Evolutionary conservation across 2,888 invertebrate species (phyloP), one percentile per base, ranked within the genome.

Genomic region (Andrena bucephala): DNA sequence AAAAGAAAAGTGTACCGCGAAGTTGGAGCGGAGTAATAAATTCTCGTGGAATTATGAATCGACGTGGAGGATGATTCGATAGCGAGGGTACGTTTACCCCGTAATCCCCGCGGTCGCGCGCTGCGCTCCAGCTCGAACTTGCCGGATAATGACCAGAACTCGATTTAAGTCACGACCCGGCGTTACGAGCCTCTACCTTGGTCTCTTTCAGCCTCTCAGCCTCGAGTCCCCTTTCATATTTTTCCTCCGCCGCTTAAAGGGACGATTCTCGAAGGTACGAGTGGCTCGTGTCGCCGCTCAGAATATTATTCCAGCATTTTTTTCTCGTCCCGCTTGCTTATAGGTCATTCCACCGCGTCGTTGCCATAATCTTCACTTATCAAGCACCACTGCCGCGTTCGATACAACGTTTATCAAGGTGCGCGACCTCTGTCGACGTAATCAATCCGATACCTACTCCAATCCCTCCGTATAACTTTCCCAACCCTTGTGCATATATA

Each of bases 31-130:
- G 8, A 62, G 81, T 57, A 72, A 81, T 83, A 87, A 87, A 87
- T 87, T 84, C 82, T 67, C 77, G 79, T 60, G 77, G 82, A 84
- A 87, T 87, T 87, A 87, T 87, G 82, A 87, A 85, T 87, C 76
- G 82, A 85, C 79, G 52, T 7, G 24, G 68, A 66, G 62, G 75
- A 75, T 66, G 81, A 84, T 84, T 82, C 85, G 85, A 85, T 77
- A 59, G 67, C 73, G 50, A 70, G 75, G 71, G 72, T 82, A 76
- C 84, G 70, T 85, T 77, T 82, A 76, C 66, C 73, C 74, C 69
- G 67, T 82, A 85, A 87, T 88, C 88, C 85, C 33, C 52, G 76
- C 48, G 52, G 81, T 71, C 78, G 63, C 65, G 79, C 62, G 81
- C 71, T 77, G 79, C 84, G 79, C 77, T 81, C 75, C 42, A 69